Evolutionary conservation across 2,113 vertebrate genomes (phyloP).

Genomic region (Amphiprion percula): DNA sequence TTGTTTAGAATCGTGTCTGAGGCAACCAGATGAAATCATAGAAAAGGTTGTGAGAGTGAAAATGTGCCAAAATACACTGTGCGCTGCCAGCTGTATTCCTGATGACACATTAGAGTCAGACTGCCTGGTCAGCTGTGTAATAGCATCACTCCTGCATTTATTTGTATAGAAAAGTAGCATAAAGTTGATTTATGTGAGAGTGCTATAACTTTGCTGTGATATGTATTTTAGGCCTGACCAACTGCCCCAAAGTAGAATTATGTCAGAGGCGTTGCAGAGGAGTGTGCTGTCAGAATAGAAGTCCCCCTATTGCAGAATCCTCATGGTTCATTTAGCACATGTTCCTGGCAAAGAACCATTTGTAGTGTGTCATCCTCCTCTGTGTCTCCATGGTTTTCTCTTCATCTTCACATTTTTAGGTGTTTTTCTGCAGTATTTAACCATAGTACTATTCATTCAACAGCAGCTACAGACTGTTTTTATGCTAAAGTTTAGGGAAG

Average conservation of each 20-base stretch:
- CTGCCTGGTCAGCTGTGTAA: background rate
- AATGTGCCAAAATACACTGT: background rate
- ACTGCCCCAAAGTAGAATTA: slow-evolving; percentile 6
- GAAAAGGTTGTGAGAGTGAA: slow-evolving; percentile 17
- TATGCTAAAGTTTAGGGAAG: too few species aligned
- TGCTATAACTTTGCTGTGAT: too few species aligned
- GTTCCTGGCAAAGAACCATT: background rate
- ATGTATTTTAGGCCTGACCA: slow-evolving; percentile 1
- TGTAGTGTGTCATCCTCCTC: background rate
- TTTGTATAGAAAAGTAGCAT: background rate
- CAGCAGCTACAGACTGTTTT: too few species aligned
- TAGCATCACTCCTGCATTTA: background rate
- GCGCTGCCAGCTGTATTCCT: background rate
- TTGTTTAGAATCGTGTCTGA: slow-evolving; percentile 10
- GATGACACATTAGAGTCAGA: background rate
- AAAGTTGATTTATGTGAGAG: too few species aligned
- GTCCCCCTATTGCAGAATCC: background rate
- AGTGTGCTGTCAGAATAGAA: background rate
- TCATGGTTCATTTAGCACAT: slow-evolving; percentile 8
- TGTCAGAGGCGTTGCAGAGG: background rate
- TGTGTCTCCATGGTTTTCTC: background rate
- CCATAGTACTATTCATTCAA: too few species aligned
- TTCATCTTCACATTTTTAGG: background rate
- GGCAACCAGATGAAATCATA: slow-evolving; percentile 13
- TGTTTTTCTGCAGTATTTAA: background rate